Evolutionary conservation across 2,888 invertebrate genomes (phyloP).

Genomic region (Apamea sordens): DNA sequence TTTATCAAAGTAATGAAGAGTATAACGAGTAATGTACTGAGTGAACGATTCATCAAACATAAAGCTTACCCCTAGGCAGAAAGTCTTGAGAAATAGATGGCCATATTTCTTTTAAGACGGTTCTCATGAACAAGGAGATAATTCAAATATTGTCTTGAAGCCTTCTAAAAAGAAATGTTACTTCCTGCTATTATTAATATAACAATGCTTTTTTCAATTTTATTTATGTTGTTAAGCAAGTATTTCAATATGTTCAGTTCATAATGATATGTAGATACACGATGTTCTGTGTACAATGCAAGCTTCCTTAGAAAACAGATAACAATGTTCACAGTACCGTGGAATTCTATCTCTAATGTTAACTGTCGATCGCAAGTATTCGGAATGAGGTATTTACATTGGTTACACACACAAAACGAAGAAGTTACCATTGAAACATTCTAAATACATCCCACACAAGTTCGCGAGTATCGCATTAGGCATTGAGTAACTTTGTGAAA

Average conservation of each 20-base stretch:
- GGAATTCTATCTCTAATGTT: conserved; percentile 55
- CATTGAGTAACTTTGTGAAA: conserved; percentile 74
- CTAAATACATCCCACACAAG: conserved; percentile 64
- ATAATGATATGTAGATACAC: neutral
- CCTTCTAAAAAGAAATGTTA: conserved; percentile 38
- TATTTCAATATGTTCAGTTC: conserved; percentile 1
- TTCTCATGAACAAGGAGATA: conserved; percentile 58
- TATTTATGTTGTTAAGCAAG: conserved; percentile 1
- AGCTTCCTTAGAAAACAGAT: conserved; percentile 46
- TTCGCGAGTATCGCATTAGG: conserved; percentile 71
- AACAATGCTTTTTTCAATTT: neutral
- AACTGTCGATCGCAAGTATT: conserved; percentile 60
- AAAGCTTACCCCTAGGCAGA: conserved; percentile 63
- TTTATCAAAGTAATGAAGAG: conserved; percentile 65
- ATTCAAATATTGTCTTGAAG: conserved; percentile 51
- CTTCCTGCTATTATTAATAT: conserved; percentile 26
- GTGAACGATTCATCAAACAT: conserved; percentile 65
- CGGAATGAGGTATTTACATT: conserved; percentile 64
- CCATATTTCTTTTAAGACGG: conserved; percentile 61
- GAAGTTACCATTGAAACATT: conserved; percentile 72
- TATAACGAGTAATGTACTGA: conserved; percentile 61
- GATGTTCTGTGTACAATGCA: conserved; percentile 33
- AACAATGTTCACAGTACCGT: conserved; percentile 47
- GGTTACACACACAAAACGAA: conserved; percentile 67
- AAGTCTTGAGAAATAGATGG: conserved; percentile 62